Conservation (phyloP, 2,113 vertebrate species). For the Bos indicus region DNA sequence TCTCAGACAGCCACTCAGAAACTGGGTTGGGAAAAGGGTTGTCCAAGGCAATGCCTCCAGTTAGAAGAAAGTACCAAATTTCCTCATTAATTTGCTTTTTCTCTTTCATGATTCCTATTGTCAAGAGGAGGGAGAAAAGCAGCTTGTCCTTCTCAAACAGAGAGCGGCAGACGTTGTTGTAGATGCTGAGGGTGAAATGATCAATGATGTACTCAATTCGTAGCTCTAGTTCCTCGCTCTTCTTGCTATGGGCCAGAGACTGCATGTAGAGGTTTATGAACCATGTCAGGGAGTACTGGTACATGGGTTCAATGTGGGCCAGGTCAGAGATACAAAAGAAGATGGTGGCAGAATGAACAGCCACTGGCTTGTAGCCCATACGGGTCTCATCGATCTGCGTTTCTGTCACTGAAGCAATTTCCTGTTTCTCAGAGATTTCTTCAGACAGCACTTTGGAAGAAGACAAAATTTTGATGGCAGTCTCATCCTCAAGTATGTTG, state of each 20-base stretch:
- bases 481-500: constrained; percentile 95
- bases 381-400: constrained; percentile 90
- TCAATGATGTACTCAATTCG: constrained; percentile 85
- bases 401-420: constrained; percentile 89
- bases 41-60: constrained; percentile 91
- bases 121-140: constrained; percentile 92
- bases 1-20: constrained; percentile 90
- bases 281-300: constrained; percentile 94
- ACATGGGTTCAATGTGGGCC: constrained; percentile 95
- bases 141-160: constrained; percentile 97
- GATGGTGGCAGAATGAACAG: constrained; percentile 88
- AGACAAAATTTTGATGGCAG: constrained; percentile 89
- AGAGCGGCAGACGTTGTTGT: constrained; percentile 92
- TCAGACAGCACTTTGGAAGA: constrained; percentile 91
- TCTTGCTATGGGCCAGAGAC: constrained; percentile 86
- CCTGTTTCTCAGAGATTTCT: constrained; percentile 93
- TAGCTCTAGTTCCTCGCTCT: constrained; percentile 80
- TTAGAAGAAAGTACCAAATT: constrained; percentile 91
- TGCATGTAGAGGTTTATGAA: constrained; percentile 91
- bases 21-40: constrained; percentile 91
- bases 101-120: constrained; percentile 90
- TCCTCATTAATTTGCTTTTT: constrained; percentile 82
- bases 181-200: constrained; percentile 91
- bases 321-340: constrained; percentile 96
- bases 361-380: constrained; percentile 93